These are phyloP conservation scores for Irena cyanogastra DNA, from an alignment of 2,113 vertebrate species.

Conservation along the genomic window DNA sequence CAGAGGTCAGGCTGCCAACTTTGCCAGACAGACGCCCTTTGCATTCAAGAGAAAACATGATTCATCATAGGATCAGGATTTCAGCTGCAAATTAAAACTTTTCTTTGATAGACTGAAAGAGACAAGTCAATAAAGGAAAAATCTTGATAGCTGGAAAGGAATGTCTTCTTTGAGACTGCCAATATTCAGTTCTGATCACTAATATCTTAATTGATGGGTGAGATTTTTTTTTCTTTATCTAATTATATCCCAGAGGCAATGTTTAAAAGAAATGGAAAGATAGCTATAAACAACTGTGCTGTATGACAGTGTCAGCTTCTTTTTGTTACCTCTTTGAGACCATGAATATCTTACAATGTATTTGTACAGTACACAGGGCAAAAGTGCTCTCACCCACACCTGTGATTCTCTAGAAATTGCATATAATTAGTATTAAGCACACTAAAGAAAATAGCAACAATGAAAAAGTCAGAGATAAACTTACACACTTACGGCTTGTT, in stretches of 20 bases:
- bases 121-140: constrained; percentile 33
- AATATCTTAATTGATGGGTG: constrained; percentile 1
- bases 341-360: neutral
- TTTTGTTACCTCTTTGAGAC: neutral
- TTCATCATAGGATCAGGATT: neutral
- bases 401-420: neutral
- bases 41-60: constrained; percentile 39
- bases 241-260: neutral
- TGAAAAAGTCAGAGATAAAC: neutral
- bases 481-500: neutral
- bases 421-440: neutral
- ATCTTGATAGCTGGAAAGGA: constrained; percentile 26
- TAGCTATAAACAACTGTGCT: neutral
- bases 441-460: neutral
- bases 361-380: neutral
- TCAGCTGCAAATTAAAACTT: constrained; percentile 34
- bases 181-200: constrained; percentile 15
- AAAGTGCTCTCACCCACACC: neutral
- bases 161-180: neutral
- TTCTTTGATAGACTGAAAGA: constrained; percentile 19
- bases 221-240: constrained; percentile 13
- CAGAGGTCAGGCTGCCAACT: constrained; percentile 12
- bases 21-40: constrained; percentile 45
- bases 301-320: neutral
- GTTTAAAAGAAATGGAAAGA: neutral